Conservation (phyloP, 2,888 invertebrate genomes). For the Metacarcinus magister region DNA sequence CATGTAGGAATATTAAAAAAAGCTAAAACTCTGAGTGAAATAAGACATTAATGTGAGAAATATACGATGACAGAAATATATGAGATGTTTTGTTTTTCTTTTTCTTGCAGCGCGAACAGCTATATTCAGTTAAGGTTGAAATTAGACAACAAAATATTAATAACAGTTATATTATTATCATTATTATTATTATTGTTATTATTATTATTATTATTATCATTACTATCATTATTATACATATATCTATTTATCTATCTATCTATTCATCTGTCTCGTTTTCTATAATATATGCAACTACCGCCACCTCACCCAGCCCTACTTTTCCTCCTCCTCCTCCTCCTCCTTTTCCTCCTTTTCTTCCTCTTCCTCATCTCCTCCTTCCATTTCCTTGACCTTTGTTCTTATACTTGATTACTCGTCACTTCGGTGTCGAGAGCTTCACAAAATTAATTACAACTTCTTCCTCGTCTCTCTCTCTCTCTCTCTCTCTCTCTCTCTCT, state of each 20-base stretch:
- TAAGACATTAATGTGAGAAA: background rate
- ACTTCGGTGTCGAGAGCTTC: background rate
- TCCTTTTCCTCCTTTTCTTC: background rate
- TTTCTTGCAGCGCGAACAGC: background rate
- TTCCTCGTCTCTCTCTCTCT: background rate
- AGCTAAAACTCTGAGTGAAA: background rate
- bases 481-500: constrained; percentile 37
- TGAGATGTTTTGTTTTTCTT: background rate
- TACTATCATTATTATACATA: background rate
- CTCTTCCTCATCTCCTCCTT: constrained; percentile 3
- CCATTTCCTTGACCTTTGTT: background rate
- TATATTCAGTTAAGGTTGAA: background rate
- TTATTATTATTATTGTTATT: background rate
- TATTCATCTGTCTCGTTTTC: background rate
- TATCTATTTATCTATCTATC: constrained; percentile 20
- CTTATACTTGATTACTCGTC: background rate
- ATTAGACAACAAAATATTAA: background rate
- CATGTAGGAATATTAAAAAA: background rate
- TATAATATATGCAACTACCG: background rate
- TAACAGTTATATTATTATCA: background rate
- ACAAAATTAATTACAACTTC: constrained; percentile 39
- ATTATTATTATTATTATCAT: background rate
- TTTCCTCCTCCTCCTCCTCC: background rate
- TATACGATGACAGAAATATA: background rate
- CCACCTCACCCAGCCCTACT: background rate